Conservation (phyloP, 2,113 vertebrate genomes). For the Cyphomyrus discorhynchus region DNA sequence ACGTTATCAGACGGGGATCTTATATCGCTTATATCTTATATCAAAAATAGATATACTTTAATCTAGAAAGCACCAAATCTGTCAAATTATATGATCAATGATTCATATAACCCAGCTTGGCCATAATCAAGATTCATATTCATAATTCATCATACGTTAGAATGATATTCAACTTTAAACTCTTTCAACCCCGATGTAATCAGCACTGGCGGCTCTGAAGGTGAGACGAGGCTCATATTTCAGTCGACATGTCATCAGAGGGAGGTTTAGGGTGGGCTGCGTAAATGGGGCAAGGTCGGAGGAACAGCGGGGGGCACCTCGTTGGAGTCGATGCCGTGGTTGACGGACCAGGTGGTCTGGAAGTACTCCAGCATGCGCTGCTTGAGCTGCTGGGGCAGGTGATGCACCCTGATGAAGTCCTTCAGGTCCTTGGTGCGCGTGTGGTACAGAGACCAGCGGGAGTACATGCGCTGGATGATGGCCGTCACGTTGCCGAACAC, state of each 20-base stretch:
- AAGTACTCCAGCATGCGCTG: constrained; percentile 98
- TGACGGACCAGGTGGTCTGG: constrained; percentile 98
- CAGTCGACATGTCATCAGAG: neutral
- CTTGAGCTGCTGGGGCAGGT: constrained; percentile 89
- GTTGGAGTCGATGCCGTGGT: constrained; percentile 96
- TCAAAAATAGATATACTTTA: constrained; percentile 3
- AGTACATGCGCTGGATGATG: constrained; percentile 98
- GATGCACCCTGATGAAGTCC: constrained; percentile 94
- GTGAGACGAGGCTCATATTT: neutral
- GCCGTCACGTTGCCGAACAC: constrained; percentile 98
- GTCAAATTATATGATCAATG: constrained; percentile 21
- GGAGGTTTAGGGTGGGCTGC: neutral
- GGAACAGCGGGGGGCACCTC: constrained; percentile 63
- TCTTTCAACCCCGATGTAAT: neutral
- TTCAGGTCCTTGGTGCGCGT: constrained; percentile 95
- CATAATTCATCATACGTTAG: constrained; percentile 20
- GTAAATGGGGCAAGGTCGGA: neutral
- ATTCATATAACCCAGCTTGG: constrained; percentile 1
- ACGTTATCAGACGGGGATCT: neutral
- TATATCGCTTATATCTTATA: neutral
- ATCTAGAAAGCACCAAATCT: constrained; percentile 1
- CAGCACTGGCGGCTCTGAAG: neutral
- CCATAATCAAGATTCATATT: constrained; percentile 6
- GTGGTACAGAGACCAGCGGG: constrained; percentile 96
- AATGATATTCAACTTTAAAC: constrained; percentile 5